phyloP scores from a whole-genome alignment of 2,113 vertebrate genomes.

The Dromas ardeola region DNA sequence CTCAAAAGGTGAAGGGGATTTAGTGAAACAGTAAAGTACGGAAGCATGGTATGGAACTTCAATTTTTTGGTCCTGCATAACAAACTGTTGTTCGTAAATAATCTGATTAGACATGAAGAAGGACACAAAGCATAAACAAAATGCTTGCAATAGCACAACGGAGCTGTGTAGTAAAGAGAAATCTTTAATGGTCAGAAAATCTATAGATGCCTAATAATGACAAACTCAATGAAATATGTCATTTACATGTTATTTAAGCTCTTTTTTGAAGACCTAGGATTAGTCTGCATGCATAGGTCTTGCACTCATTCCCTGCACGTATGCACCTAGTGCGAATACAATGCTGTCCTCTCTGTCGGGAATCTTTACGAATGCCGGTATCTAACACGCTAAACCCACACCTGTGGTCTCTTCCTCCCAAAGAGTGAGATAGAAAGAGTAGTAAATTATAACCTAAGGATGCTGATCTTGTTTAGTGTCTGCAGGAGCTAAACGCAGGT shows the following conservation, averaged over 20 bases:
- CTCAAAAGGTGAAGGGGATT: constrained; percentile 29
- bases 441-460: not conserved
- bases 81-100: not conserved
- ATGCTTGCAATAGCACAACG: not conserved
- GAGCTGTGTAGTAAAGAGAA: not conserved
- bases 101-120: not conserved
- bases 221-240: not conserved
- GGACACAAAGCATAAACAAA: not conserved
- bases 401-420: not conserved
- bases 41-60: not conserved
- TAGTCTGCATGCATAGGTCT: not conserved
- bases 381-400: not conserved
- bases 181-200: not conserved
- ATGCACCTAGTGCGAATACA: not conserved
- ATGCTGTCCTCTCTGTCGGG: not conserved
- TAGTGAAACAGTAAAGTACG: constrained; percentile 24
- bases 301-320: not conserved
- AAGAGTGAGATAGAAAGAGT: not conserved
- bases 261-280: not conserved
- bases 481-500: not conserved
- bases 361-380: not conserved
- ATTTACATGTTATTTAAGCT: not conserved
- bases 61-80: not conserved
- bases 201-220: not conserved
- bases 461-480: not conserved